Evolutionary conservation across 2,113 vertebrate species (phyloP).

Genomic region (Melierax canorus): DNA sequence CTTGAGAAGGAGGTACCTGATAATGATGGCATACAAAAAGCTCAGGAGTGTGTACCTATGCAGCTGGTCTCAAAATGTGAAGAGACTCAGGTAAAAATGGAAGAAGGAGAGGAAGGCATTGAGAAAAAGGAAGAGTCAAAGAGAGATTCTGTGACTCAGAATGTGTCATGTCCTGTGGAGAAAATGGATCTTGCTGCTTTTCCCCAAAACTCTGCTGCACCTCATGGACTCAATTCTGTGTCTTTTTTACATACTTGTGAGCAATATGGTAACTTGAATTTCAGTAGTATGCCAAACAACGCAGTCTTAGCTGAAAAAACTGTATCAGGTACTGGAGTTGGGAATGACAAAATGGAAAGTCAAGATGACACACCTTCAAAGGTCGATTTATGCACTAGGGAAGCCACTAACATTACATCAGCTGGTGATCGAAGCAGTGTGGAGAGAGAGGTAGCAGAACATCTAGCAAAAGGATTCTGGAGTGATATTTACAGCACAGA

Average conservation of each 20-base stretch:
- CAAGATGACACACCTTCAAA: slow-evolving; percentile 10
- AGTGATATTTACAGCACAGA: slow-evolving; percentile 78
- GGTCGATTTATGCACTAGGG: slow-evolving; percentile 23
- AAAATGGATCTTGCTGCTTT: slow-evolving; percentile 35
- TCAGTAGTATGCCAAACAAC: slow-evolving; percentile 48
- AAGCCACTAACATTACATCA: background rate
- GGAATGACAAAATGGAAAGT: slow-evolving; percentile 51
- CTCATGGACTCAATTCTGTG: slow-evolving; percentile 61
- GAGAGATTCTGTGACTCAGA: slow-evolving; percentile 13
- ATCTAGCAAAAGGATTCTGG: slow-evolving; percentile 95
- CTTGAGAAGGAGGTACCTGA: slow-evolving; percentile 68
- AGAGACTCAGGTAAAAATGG: slow-evolving; percentile 55
- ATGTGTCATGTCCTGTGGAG: background rate
- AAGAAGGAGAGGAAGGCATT: slow-evolving; percentile 1
- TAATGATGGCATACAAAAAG: slow-evolving; percentile 57
- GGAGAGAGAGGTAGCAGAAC: slow-evolving; percentile 93
- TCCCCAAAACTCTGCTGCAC: slow-evolving; percentile 27
- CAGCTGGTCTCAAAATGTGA: slow-evolving; percentile 67
- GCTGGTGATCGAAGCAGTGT: slow-evolving; percentile 82
- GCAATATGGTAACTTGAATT: slow-evolving; percentile 68
- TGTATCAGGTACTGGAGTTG: slow-evolving; percentile 32
- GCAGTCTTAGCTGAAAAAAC: slow-evolving; percentile 68
- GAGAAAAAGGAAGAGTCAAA: slow-evolving; percentile 10
- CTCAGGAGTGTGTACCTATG: slow-evolving; percentile 59
- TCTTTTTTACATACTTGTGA: slow-evolving; percentile 65